Evolutionary conservation across 2,888 invertebrate species (phyloP).

Genomic region (Plutella xylostella): DNA sequence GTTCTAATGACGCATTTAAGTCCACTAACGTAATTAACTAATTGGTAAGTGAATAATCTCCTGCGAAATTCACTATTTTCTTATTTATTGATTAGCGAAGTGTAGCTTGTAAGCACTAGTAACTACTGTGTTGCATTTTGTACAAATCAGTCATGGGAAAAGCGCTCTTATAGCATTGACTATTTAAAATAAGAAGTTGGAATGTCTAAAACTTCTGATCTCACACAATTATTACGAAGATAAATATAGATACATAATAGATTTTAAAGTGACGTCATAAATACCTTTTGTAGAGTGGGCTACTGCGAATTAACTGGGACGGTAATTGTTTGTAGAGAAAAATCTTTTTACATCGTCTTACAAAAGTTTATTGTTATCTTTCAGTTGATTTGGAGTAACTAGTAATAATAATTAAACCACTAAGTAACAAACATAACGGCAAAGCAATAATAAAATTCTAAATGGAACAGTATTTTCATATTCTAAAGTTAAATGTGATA

Average conservation of each 20-base stretch:
- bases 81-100: conserved; percentile 41
- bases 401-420: no score
- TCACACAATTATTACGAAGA: no score
- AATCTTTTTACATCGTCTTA: no score
- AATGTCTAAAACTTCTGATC: neutral
- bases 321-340: no score
- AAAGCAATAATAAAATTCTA: conserved; percentile 46
- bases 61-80: conserved; percentile 26
- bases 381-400: no score
- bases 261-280: no score
- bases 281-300: no score
- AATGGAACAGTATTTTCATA: conserved; percentile 51
- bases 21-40: conserved; percentile 23
- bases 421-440: neutral
- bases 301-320: no score
- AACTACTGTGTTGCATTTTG: conserved; percentile 48
- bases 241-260: no score
- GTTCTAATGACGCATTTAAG: conserved; percentile 19
- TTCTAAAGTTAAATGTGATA: conserved; percentile 61
- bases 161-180: neutral
- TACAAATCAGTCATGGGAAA: conserved; percentile 35
- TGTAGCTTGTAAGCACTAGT: conserved; percentile 48
- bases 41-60: conserved; percentile 34
- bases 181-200: neutral
- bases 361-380: no score